Evolutionary conservation across 2,797 vertebrate species (phyloP).

Genomic region (Chelidonichthys spinosus): DNA sequence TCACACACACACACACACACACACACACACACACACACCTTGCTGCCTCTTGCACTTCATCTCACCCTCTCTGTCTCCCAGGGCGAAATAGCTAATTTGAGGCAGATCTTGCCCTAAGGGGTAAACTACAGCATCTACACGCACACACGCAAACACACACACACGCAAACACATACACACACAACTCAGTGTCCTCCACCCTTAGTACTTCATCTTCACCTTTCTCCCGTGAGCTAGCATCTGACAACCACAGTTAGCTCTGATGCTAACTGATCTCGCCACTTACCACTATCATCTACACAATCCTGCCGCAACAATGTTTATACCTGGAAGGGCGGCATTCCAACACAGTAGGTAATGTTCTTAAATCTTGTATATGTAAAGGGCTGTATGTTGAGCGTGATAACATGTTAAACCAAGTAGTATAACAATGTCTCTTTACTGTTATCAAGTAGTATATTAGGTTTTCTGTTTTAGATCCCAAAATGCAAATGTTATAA

Average conservation of each 20-base stretch:
- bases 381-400: not conserved
- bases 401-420: constrained; percentile 4
- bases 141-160: constrained; percentile 28
- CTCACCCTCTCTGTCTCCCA: constrained; percentile 76
- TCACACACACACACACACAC: constrained; percentile 24
- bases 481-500: too few relatives aligned
- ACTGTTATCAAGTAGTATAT: too few relatives aligned
- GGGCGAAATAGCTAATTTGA: constrained; percentile 85
- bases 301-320: constrained; percentile 47
- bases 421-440: not conserved
- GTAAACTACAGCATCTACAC: constrained; percentile 74
- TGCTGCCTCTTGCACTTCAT: constrained; percentile 73
- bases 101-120: constrained; percentile 84
- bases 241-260: constrained; percentile 73
- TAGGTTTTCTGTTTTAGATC: too few relatives aligned
- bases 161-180: constrained; percentile 36
- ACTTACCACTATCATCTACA: constrained; percentile 73
- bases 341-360: constrained; percentile 11
- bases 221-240: constrained; percentile 67
- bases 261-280: constrained; percentile 74
- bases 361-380: constrained; percentile 29
- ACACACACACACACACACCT: constrained; percentile 40
- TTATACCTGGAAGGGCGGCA: constrained; percentile 31
- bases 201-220: constrained; percentile 72
- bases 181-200: constrained; percentile 42